phyloP scores from a whole-genome alignment of 2,888 invertebrate species.

The Megaustenia siamemsis region DNA sequence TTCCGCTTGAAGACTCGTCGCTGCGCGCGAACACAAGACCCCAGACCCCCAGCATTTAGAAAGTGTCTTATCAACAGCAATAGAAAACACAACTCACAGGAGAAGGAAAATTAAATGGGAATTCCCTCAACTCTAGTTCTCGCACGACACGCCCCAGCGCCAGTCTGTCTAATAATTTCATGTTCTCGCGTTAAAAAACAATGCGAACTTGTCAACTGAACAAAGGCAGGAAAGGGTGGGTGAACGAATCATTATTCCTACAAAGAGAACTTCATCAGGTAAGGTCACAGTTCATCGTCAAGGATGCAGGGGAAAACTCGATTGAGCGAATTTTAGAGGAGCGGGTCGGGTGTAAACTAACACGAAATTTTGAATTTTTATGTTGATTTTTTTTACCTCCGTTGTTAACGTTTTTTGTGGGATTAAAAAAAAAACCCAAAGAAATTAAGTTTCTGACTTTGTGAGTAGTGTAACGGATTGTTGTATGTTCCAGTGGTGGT shows the following conservation, averaged over 20 bases:
- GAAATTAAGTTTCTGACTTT: too few relatives aligned
- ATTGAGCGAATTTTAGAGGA: too few relatives aligned
- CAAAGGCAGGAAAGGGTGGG: constrained; percentile 12
- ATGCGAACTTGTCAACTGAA: constrained; percentile 29
- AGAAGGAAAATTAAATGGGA: neutral
- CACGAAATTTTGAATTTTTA: too few relatives aligned
- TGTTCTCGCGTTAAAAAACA: constrained; percentile 25
- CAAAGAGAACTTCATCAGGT: neutral
- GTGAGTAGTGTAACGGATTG: too few relatives aligned
- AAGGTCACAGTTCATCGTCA: neutral
- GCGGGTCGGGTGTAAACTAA: too few relatives aligned
- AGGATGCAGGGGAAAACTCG: neutral
- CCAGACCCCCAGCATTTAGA: constrained; percentile 19
- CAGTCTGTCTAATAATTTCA: constrained; percentile 30
- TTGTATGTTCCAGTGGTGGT: too few relatives aligned
- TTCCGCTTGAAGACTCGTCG: neutral
- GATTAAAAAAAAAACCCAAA: too few relatives aligned
- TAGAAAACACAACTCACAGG: neutral
- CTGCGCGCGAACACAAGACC: neutral
- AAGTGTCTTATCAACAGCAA: neutral
- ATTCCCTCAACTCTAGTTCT: neutral
- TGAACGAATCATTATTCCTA: neutral
- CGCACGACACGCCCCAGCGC: constrained; percentile 9
- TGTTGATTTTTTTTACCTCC: too few relatives aligned
- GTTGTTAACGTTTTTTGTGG: too few relatives aligned